Percentiles rank a stretch among this genome's conserved stretches.
Conservation (phyloP, 2,113 vertebrate genomes). For the Meleagris gallopavo region DNA sequence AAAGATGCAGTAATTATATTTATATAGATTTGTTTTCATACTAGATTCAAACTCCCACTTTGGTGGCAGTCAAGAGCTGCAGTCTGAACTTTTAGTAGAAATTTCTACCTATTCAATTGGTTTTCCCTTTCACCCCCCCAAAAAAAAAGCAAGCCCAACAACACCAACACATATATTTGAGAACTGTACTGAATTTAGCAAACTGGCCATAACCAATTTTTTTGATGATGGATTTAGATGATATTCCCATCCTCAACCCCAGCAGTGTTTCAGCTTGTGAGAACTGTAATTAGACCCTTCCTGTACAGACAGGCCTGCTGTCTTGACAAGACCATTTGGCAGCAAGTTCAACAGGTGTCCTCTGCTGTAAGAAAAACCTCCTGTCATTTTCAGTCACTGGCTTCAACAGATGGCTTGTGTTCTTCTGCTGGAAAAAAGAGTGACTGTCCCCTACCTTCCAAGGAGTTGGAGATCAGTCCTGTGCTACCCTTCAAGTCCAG, state of each 20-base stretch:
- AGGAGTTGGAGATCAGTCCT: neutral
- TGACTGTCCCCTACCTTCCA: neutral
- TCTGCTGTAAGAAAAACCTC: neutral
- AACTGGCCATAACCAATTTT: neutral
- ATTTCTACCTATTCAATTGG: neutral
- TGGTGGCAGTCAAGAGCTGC: neutral
- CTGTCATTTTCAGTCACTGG: neutral
- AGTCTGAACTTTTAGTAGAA: neutral
- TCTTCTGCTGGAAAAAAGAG: neutral
- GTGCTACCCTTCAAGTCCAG: rapidly evolving
- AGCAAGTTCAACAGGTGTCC: neutral
- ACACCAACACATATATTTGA: neutral
- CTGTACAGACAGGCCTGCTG: neutral
- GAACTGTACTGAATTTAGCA: neutral
- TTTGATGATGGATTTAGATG: neutral
- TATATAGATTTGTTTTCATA: rapidly evolving
- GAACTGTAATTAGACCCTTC: neutral
- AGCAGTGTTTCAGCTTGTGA: neutral
- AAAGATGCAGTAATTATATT: neutral
- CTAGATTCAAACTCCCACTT: neutral
- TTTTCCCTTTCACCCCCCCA: neutral
- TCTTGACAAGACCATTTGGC: neutral
- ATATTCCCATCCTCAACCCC: neutral
- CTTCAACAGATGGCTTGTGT: neutral
- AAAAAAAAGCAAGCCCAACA: too few relatives aligned